Evolutionary conservation across 2,888 invertebrate species (phyloP).

Genomic region (Strigamia transsilvanica): DNA sequence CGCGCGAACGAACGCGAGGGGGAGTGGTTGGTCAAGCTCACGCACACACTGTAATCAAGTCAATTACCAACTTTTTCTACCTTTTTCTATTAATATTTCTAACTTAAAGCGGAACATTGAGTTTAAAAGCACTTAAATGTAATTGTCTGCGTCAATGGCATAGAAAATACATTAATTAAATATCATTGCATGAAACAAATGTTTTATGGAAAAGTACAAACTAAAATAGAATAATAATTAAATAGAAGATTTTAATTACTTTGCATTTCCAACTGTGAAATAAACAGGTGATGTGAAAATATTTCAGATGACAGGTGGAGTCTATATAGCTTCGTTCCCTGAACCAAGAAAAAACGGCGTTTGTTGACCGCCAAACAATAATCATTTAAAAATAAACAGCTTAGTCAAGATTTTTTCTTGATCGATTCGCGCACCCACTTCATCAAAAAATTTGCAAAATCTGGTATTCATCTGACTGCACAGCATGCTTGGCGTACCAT

Average conservation of each 20-base stretch:
- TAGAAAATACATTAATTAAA: not conserved
- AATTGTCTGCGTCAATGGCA: not conserved
- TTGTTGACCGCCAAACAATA: not conserved
- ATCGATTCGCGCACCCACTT: not conserved
- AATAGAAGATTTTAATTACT: not conserved
- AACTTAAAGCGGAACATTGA: not conserved
- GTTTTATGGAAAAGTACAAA: not conserved
- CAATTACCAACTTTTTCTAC: constrained; percentile 36
- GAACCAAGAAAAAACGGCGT: constrained; percentile 12
- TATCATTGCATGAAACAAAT: not conserved
- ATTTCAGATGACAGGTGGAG: constrained; percentile 22
- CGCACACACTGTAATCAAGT: constrained; percentile 28
- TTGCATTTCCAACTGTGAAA: not conserved
- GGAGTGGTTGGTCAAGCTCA: constrained; percentile 21
- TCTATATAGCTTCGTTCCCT: not conserved
- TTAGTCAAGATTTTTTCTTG: not conserved
- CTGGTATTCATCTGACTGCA: not conserved
- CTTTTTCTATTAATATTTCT: not conserved
- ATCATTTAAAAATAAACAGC: not conserved
- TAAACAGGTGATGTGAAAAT: constrained; percentile 45
- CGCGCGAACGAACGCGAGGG: constrained; percentile 28
- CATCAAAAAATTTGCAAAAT: not conserved
- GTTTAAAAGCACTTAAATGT: too few species aligned
- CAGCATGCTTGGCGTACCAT: not conserved
- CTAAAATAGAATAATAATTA: not conserved